Percentiles rank a stretch among this genome's conserved stretches.
Evolutionary conservation across 2,888 invertebrate genomes (phyloP).

Genomic region (Drosophila villosipedis): DNA sequence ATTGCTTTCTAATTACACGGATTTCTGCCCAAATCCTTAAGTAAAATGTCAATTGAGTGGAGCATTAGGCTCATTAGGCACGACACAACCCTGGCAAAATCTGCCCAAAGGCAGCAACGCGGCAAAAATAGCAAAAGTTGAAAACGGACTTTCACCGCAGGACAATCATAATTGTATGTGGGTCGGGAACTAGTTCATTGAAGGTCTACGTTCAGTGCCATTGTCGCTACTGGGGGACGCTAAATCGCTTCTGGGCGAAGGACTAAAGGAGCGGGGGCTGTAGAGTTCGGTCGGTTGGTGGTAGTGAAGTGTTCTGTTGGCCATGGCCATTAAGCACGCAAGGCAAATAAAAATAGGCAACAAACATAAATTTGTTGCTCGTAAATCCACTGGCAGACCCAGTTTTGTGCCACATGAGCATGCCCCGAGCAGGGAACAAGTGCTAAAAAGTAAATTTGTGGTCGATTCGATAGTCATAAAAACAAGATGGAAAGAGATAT

Average conservation of each 20-base stretch:
- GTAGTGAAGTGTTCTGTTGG: constrained; percentile 23
- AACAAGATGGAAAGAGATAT: constrained; percentile 52
- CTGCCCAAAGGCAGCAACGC: constrained; percentile 7
- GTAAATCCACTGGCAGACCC: constrained; percentile 72
- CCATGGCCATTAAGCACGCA: constrained; percentile 77
- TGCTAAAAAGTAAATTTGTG: constrained; percentile 82
- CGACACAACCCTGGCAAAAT: constrained; percentile 21
- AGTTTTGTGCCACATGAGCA: constrained; percentile 54
- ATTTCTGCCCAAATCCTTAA: constrained; percentile 68
- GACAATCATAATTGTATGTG: constrained; percentile 48
- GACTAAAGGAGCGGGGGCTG: constrained; percentile 5
- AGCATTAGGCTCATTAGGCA: constrained; percentile 69
- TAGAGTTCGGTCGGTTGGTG: background rate
- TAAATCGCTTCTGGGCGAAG: constrained; percentile 52
- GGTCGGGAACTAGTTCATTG: constrained; percentile 52
- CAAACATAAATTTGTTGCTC: constrained; percentile 79
- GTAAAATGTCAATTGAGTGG: constrained; percentile 78
- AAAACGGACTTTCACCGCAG: constrained; percentile 38
- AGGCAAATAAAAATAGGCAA: constrained; percentile 81
- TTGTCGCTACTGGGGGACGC: constrained; percentile 50
- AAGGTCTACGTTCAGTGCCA: constrained; percentile 48
- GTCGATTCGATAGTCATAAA: constrained; percentile 81
- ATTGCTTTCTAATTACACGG: constrained; percentile 78
- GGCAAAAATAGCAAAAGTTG: constrained; percentile 27
- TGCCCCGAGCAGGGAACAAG: constrained; percentile 76